phyloP scores from a whole-genome alignment of 2,888 invertebrate genomes.

The Anoplius nigerrimus region DNA sequence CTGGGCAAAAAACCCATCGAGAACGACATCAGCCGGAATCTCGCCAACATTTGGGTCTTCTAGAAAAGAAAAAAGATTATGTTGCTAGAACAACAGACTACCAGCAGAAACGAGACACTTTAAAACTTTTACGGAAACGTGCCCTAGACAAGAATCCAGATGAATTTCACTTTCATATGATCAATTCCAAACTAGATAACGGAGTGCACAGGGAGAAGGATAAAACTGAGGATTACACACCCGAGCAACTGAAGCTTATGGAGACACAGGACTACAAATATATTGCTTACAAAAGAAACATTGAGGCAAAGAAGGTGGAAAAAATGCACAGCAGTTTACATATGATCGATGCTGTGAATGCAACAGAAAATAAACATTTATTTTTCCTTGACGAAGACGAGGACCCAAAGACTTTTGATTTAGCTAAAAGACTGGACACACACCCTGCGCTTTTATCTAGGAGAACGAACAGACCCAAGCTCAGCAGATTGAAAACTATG shows the following conservation, averaged over 20 bases:
- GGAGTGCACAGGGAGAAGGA: constrained; percentile 80
- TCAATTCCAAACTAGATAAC: constrained; percentile 85
- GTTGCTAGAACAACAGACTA: constrained; percentile 85
- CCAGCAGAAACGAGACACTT: constrained; percentile 87
- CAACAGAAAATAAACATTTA: constrained; percentile 84
- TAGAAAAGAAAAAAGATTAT: constrained; percentile 95
- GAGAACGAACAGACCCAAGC: constrained; percentile 82
- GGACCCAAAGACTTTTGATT: constrained; percentile 80
- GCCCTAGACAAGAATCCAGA: constrained; percentile 97
- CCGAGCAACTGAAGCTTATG: constrained; percentile 92
- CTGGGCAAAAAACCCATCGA: constrained; percentile 88
- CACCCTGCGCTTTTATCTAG: constrained; percentile 83
- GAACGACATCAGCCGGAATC: constrained; percentile 90
- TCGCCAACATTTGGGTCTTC: constrained; percentile 85
- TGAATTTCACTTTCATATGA: constrained; percentile 99
- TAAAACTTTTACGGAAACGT: constrained; percentile 88
- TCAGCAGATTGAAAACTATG: constrained; percentile 79
- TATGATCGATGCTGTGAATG: constrained; percentile 84
- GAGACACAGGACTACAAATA: constrained; percentile 94
- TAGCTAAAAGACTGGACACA: constrained; percentile 84
- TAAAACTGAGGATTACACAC: constrained; percentile 85
- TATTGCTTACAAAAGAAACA: constrained; percentile 88
- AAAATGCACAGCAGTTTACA: constrained; percentile 87
- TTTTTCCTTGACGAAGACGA: constrained; percentile 84
- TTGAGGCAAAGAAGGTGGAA: constrained; percentile 87